Conservation (phyloP, 2,797 vertebrate species). For the Bovichtus diacanthus region DNA sequence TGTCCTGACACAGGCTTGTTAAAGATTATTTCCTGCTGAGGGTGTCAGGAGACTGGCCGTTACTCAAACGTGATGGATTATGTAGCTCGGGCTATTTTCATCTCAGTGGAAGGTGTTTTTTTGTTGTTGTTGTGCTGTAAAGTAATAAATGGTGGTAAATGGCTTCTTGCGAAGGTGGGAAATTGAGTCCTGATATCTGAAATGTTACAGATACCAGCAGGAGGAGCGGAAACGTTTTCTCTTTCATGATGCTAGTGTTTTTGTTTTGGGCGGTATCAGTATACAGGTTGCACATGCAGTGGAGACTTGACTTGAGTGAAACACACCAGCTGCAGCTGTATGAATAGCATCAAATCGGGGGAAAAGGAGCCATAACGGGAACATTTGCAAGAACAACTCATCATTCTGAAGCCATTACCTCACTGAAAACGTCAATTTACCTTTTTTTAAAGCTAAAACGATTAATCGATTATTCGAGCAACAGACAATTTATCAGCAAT, state of each 20-base stretch:
- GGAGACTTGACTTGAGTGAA: not conserved
- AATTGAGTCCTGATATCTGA: not conserved
- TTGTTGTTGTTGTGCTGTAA: not conserved
- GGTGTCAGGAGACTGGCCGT: conserved; percentile 11
- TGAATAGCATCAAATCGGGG: not conserved
- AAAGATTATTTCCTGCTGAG: not conserved
- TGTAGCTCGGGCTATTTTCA: conserved; percentile 3
- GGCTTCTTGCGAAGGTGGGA: not conserved
- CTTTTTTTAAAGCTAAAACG: too few species aligned
- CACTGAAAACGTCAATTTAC: too few species aligned
- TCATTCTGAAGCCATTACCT: too few species aligned
- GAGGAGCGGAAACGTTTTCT: conserved; percentile 1
- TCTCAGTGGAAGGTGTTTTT: conserved; percentile 10
- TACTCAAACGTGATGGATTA: conserved; percentile 23
- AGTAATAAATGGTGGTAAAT: not conserved
- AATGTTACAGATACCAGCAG: not conserved
- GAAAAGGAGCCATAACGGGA: not conserved
- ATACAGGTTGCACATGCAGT: not conserved
- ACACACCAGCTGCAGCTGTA: not conserved
- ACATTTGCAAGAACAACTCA: too few species aligned
- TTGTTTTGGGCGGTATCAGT: not conserved
- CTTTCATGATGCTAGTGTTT: not conserved
- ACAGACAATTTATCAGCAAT: not conserved
- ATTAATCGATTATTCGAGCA: not conserved
- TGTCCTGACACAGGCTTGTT: not conserved